Evolutionary conservation across 2,888 invertebrate genomes (phyloP).

Genomic region (Ophion obscuratus): DNA sequence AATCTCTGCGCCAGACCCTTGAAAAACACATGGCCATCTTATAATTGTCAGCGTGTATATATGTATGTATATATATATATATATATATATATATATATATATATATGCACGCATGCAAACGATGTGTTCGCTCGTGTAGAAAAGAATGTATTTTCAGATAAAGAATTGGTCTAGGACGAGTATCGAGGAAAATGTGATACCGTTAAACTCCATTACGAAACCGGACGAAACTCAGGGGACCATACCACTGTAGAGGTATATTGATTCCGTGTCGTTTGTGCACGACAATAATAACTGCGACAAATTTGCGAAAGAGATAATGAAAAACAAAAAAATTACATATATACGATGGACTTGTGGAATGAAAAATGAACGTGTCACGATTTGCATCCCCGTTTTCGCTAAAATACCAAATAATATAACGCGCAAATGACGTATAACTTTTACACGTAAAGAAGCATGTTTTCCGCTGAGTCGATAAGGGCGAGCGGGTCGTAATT

Average conservation of each 20-base stretch:
- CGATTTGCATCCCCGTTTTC: slow-evolving; percentile 32
- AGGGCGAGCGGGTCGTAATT: neutral
- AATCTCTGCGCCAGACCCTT: no score
- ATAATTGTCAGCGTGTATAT: neutral
- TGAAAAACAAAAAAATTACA: neutral
- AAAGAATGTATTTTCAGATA: slow-evolving; percentile 75
- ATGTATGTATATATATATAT: neutral
- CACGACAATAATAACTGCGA: slow-evolving; percentile 61
- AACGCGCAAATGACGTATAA: slow-evolving; percentile 5
- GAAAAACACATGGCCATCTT: neutral
- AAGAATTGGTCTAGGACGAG: slow-evolving; percentile 79
- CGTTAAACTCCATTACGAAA: slow-evolving; percentile 79
- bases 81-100: neutral
- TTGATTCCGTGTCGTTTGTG: slow-evolving; percentile 57
- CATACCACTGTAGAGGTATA: slow-evolving; percentile 79
- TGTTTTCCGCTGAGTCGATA: slow-evolving; percentile 27
- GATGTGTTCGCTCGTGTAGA: slow-evolving; percentile 49
- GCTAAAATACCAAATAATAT: slow-evolving; percentile 45
- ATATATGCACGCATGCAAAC: neutral
- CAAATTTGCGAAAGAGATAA: slow-evolving; percentile 5
- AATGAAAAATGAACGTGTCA: slow-evolving; percentile 12
- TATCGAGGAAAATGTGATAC: slow-evolving; percentile 80
- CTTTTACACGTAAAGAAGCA: slow-evolving; percentile 30
- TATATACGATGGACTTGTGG: slow-evolving; percentile 1
- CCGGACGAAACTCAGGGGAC: slow-evolving; percentile 76